Conservation (phyloP, 2,888 invertebrate species). For the Quadroppia sp. region DNA sequence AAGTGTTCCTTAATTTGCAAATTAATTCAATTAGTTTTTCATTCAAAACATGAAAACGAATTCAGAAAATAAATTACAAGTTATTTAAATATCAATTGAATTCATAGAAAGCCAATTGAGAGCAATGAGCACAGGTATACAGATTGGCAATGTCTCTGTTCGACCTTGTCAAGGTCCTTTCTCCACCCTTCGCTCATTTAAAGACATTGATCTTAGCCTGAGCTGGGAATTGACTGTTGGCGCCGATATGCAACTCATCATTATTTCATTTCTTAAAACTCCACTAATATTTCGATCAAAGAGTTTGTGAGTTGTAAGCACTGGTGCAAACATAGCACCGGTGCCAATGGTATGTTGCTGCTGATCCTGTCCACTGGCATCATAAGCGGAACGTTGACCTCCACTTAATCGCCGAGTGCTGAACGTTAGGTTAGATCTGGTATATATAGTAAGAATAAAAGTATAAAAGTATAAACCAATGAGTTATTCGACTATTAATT, state of each 20-base stretch:
- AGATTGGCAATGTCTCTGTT: background rate
- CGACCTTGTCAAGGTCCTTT: slow-evolving; percentile 21
- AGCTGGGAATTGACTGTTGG: background rate
- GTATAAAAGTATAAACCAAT: background rate
- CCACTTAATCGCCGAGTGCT: background rate
- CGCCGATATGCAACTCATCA: background rate
- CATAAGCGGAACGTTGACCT: slow-evolving; percentile 2
- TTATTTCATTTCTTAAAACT: slow-evolving; percentile 6
- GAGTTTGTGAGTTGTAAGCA: background rate
- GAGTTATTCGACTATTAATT: slow-evolving; percentile 11
- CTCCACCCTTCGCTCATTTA: slow-evolving; percentile 10
- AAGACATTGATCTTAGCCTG: slow-evolving; percentile 13
- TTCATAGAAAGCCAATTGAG: background rate
- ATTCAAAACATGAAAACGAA: too few species aligned
- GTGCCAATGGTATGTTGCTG: background rate
- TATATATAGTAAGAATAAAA: too few species aligned
- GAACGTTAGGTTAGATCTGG: background rate
- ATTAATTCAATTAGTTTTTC: too few species aligned
- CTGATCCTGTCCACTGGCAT: slow-evolving; percentile 7
- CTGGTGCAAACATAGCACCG: background rate
- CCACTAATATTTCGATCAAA: background rate
- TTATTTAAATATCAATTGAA: too few species aligned
- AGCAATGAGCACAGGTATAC: background rate
- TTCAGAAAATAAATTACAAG: too few species aligned
- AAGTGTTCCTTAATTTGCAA: too few species aligned